Evolutionary conservation across 2,797 vertebrate species (phyloP), one percentile per base, ranked within the genome.

Genomic region (Hybognathus amarus): DNA sequence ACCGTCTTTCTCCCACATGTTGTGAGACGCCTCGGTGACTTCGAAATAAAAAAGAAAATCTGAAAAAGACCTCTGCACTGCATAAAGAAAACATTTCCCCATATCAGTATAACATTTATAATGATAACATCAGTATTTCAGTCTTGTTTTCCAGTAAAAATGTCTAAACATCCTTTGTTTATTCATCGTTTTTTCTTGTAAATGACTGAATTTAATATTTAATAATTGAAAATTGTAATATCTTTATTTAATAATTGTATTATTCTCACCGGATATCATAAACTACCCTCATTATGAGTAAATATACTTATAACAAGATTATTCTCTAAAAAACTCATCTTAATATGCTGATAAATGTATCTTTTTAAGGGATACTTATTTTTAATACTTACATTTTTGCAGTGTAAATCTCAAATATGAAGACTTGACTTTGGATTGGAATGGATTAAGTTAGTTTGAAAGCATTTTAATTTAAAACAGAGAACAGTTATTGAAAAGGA

Each of bases 11-110:
- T 78, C 74, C 40, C 82, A 78, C 75, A 50, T 70, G 54, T 52
- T 77, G 63, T 18, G 64, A 83, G 82, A 75, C 38, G 45, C 67
- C 69, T 54, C 52, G 11, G 38, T 59, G 11, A 87, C 89, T 91
- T 92, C 80, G 86, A 90, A 75, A 89, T 87, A 67, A 91, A 47
- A 47, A 47, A 47, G 13, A 17, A 47, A 47, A 47, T 47, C 45
- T 47, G 45, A 45, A 45, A 45, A 45, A 15, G 13, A 15, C 15
- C 17, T 47, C 24, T 33, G 38, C 74, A 45, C 24, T 52, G 42
- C 3, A 1, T 50, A 52, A 5, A 52, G 5, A 63, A 67, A 24
- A 20, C 17, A 22, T 77, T 24, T 76, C 27, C 22, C 30, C n/a
- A 63, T 63, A 63, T 30, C 27, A 63, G 13, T 30, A 30, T 63